Evolutionary conservation across 64 coral and sea anemone species (phyloP), one percentile per base, ranked within the genome.

Genomic region (Actinia tenebrosa): DNA sequence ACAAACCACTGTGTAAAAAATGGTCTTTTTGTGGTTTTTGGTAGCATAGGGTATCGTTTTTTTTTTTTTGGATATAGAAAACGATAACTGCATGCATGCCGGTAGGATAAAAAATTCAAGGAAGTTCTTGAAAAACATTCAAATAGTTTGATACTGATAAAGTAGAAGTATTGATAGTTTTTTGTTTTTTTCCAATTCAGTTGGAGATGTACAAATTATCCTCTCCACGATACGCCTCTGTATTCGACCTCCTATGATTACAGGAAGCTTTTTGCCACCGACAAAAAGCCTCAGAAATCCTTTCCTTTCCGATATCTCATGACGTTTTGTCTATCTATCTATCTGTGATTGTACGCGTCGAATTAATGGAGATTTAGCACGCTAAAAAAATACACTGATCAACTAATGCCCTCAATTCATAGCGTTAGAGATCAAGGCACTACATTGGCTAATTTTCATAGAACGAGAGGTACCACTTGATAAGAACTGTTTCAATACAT

Each of bases 311-410:
- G 69, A 30, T 43, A 75, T 9, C 69, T 30, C 11, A 30, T 75
- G 69, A 75, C 69, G 69, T 75, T 75, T 75, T 75, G 69, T 75
- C 69, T 75, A 30, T 75, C 11, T 75, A 75, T 75, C 56, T 58
- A 58, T 58, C 56, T 58, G 56, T 75, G 27, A 75, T 75, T 75
- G 25, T 75, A 30, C 69, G 69, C 69, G 69, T 75, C 69, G 69
- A 75, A 10, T 30, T 75, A 75, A 75, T 75, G 26, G 23, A 10
- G 69, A 42, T 75, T 75, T 15, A 75, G 25, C n/a, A 3, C 1
- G 9, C 23, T 9, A 15, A 13, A 75, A 71, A 72, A 66, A 66
- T 66, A 75, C 63, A 66, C 26, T 42, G 69, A 75, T 75, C 10
- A 42, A 30, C n/a, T 75, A 75, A n/a, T n/a, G 64, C 22, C 19